Percentiles rank a stretch among this genome's conserved stretches.
These are phyloP conservation scores for Brachionichthys hirsutus DNA, from an alignment of 2,113 vertebrate species.

Conservation along the genomic window DNA sequence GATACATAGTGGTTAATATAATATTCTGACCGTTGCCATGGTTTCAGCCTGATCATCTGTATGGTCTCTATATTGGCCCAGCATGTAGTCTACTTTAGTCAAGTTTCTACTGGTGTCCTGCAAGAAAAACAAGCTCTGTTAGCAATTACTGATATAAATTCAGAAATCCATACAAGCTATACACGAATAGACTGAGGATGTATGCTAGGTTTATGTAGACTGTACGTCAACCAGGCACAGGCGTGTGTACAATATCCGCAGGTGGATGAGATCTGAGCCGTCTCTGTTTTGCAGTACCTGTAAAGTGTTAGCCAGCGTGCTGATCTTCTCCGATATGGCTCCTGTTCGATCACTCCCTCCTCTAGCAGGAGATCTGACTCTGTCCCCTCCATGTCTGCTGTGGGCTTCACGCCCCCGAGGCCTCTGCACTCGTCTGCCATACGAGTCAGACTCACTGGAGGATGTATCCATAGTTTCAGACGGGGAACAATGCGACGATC, in stretches of 20 bases:
- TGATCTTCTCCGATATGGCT: slow-evolving; percentile 87
- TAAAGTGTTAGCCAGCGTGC: slow-evolving; percentile 87
- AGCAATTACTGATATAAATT: neutral
- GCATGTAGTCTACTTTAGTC: slow-evolving; percentile 87
- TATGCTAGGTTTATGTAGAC: too few relatives aligned
- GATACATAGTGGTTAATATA: too few relatives aligned
- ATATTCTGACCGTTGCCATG: slow-evolving; percentile 80
- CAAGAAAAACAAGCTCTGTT: slow-evolving; percentile 21
- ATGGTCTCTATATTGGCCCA: slow-evolving; percentile 88
- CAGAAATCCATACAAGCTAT: too few relatives aligned
- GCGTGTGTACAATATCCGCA: neutral
- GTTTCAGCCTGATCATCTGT: slow-evolving; percentile 85
- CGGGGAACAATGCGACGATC: slow-evolving; percentile 56
- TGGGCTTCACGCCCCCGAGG: slow-evolving; percentile 64
- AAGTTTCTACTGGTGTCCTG: slow-evolving; percentile 92
- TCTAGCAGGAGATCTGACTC: slow-evolving; percentile 27
- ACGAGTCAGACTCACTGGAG: slow-evolving; percentile 85
- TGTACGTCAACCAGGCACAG: neutral
- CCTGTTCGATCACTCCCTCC: slow-evolving; percentile 38
- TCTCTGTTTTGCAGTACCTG: slow-evolving; percentile 75
- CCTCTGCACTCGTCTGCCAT: slow-evolving; percentile 60
- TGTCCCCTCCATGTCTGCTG: slow-evolving; percentile 41
- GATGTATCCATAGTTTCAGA: slow-evolving; percentile 84
- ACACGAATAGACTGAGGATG: too few relatives aligned
- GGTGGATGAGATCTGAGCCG: neutral